phyloP scores from a whole-genome alignment of 2,113 vertebrate species.

The Monopterus albus region DNA sequence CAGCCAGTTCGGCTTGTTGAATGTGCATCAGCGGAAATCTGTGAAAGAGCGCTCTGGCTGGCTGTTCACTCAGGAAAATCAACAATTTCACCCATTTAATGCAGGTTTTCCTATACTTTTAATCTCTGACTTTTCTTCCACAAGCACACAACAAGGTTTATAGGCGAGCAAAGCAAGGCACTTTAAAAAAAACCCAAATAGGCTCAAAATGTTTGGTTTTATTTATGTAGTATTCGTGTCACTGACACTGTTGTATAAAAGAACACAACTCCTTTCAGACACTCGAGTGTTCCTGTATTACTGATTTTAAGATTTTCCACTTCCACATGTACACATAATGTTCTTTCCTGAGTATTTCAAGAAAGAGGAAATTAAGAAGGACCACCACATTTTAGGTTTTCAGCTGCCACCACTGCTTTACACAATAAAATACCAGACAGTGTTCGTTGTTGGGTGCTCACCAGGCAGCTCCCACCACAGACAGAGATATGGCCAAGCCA shows the following conservation, averaged over 20 bases:
- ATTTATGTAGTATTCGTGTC: no score
- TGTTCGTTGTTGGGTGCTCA: constrained; percentile 74
- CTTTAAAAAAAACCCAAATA: no score
- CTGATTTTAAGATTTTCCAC: constrained; percentile 22
- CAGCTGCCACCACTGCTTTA: background rate
- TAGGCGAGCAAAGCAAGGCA: no score
- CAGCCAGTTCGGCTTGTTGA: background rate
- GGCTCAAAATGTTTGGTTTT: no score
- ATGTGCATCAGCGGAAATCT: background rate
- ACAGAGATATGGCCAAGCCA: constrained; percentile 94
- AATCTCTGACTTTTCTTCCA: background rate
- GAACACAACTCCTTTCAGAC: background rate
- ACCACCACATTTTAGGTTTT: background rate
- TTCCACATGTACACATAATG: constrained; percentile 20
- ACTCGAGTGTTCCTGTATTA: background rate
- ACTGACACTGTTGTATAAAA: no score
- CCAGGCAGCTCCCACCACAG: constrained; percentile 98
- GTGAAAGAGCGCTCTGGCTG: background rate
- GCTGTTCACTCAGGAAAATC: background rate
- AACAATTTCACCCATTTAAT: background rate
- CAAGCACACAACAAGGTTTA: background rate
- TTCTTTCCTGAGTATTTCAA: constrained; percentile 1
- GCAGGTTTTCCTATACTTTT: background rate
- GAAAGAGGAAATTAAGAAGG: constrained; percentile 48
- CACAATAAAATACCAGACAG: background rate